A percentile compares a stretch with the other conserved stretches of the same genome.
Conservation (phyloP, 2,888 invertebrate species). For the Eudemis profundana region DNA sequence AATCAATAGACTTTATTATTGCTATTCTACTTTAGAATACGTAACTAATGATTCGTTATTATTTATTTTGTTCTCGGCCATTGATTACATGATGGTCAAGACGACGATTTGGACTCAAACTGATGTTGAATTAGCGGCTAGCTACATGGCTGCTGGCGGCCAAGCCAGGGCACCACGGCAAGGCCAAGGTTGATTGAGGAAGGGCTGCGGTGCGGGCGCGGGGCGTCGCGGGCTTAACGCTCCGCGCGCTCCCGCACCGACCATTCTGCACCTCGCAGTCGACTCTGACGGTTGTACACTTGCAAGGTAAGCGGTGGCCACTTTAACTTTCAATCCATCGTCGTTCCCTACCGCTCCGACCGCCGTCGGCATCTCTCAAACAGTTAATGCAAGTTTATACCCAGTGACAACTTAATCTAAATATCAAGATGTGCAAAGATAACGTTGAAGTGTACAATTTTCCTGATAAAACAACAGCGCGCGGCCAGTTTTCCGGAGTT, state of each 20-base stretch:
- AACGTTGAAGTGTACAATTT: constrained; percentile 70
- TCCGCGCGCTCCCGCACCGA: constrained; percentile 79
- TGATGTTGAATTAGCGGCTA: constrained; percentile 42
- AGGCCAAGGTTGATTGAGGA: constrained; percentile 82
- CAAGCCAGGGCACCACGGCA: constrained; percentile 66
- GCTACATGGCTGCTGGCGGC: constrained; percentile 36
- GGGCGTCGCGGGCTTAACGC: constrained; percentile 79
- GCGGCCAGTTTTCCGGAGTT: constrained; percentile 59
- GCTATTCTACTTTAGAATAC: background rate
- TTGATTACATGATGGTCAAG: constrained; percentile 36
- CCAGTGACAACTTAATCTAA: constrained; percentile 69
- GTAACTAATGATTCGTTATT: constrained; percentile 31
- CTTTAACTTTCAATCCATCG: constrained; percentile 64
- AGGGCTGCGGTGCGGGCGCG: constrained; percentile 77
- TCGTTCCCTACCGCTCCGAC: constrained; percentile 54
- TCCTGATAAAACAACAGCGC: constrained; percentile 67
- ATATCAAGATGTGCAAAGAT: constrained; percentile 75
- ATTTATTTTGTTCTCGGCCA: constrained; percentile 32
- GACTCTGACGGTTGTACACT: constrained; percentile 84
- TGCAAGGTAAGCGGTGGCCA: constrained; percentile 83
- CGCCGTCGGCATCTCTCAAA: constrained; percentile 59
- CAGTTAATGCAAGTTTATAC: constrained; percentile 58
- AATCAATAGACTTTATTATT: background rate
- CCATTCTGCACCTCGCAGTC: constrained; percentile 86
- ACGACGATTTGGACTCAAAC: constrained; percentile 38